Percentiles rank a stretch among this genome's conserved stretches.
phyloP scores from a whole-genome alignment of 2,888 invertebrate genomes.

The Cataglyphis livida region DNA sequence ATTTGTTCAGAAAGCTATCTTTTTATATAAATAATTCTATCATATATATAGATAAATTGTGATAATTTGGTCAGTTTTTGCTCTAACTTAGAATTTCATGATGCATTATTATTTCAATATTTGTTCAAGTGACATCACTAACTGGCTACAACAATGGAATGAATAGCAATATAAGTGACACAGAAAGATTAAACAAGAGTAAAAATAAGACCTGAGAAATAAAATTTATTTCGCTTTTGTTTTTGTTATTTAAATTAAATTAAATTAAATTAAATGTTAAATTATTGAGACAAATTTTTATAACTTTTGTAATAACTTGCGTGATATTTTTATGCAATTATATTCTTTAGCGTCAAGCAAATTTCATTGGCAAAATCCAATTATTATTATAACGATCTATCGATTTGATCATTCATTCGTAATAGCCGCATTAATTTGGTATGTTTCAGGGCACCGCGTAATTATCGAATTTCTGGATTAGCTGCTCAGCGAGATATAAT shows the following conservation, averaged over 20 bases:
- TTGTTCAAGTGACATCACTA: slow-evolving; percentile 51
- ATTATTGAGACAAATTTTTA: not conserved
- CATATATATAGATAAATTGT: not conserved
- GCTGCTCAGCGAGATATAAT: slow-evolving; percentile 37
- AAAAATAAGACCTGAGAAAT: not conserved
- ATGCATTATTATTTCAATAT: slow-evolving; percentile 35
- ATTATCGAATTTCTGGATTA: slow-evolving; percentile 51
- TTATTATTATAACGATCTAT: slow-evolving; percentile 3
- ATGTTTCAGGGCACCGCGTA: slow-evolving; percentile 17
- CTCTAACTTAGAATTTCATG: slow-evolving; percentile 41
- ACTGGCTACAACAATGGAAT: slow-evolving; percentile 48
- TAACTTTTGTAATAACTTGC: not conserved
- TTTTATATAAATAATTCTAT: not conserved
- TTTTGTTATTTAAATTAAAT: not conserved
- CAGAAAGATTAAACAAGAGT: not conserved
- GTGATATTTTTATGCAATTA: not conserved
- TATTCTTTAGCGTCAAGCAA: not conserved
- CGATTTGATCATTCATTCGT: slow-evolving; percentile 28
- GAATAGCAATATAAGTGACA: slow-evolving; percentile 28
- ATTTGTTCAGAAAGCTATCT: not conserved
- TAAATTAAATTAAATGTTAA: too few species aligned
- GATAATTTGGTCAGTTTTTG: slow-evolving; percentile 60
- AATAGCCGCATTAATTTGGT: slow-evolving; percentile 36
- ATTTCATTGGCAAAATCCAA: not conserved
- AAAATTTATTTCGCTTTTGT: not conserved